A percentile compares a stretch with the other conserved stretches of the same genome.
Conservation (phyloP, 2,888 invertebrate genomes). For the Meloe dianella region DNA sequence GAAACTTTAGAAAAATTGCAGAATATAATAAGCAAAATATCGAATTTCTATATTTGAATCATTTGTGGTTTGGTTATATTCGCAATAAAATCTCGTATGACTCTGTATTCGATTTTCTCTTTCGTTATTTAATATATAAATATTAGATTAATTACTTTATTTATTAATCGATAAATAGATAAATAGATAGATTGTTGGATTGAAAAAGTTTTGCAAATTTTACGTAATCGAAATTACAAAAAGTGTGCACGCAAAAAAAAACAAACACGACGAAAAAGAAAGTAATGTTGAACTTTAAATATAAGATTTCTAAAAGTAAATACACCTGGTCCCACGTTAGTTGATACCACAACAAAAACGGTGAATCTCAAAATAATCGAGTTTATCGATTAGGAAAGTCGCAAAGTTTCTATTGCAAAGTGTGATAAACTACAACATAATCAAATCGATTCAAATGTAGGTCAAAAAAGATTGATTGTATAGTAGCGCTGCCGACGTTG, state of each 20-base stretch:
- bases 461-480: too few relatives aligned
- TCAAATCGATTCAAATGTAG: too few relatives aligned
- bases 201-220: neutral
- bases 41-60: neutral
- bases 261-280: neutral
- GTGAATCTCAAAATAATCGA: too few relatives aligned
- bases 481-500: too few relatives aligned
- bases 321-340: neutral
- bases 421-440: too few relatives aligned
- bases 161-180: neutral
- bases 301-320: neutral
- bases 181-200: neutral
- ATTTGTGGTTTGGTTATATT: neutral
- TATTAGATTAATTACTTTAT: neutral
- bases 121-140: neutral
- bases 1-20: too few relatives aligned
- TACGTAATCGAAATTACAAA: neutral
- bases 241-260: neutral
- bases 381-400: too few relatives aligned
- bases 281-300: neutral
- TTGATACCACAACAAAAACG: too few relatives aligned
- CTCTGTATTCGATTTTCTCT: slow-evolving; percentile 7
- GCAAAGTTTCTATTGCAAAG: too few relatives aligned
- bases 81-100: neutral
- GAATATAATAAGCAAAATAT: slow-evolving; percentile 5